Conservation (phyloP, 2,888 invertebrate genomes). For the Drosophila diplacantha region DNA sequence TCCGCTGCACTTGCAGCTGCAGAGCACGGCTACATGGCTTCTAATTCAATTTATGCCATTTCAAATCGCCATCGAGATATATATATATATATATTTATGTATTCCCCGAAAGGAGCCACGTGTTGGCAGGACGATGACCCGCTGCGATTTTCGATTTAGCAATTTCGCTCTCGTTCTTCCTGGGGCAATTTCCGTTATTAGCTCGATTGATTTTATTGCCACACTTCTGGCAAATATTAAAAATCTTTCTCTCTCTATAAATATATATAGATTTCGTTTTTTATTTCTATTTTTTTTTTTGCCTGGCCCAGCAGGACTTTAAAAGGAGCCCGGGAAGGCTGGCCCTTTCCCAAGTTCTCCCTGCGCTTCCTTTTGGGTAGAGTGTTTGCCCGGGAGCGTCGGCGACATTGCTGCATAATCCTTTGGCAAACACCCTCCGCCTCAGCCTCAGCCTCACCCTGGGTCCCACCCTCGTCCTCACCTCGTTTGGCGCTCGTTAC, state of each 20-base stretch:
- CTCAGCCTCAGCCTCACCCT: background rate
- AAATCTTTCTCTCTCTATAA: slow-evolving; percentile 16
- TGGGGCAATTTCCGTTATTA: slow-evolving; percentile 67
- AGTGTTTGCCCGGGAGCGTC: slow-evolving; percentile 30
- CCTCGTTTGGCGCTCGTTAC: slow-evolving; percentile 11
- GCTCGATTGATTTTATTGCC: slow-evolving; percentile 69
- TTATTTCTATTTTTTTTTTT: background rate
- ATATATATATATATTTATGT: background rate
- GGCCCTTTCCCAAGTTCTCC: slow-evolving; percentile 15
- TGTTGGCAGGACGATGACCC: slow-evolving; percentile 56
- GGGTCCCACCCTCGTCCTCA: slow-evolving; percentile 8
- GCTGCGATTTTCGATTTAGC: slow-evolving; percentile 47
- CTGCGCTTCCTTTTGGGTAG: slow-evolving; percentile 2
- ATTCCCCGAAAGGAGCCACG: slow-evolving; percentile 39
- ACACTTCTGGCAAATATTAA: slow-evolving; percentile 35
- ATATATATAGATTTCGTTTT: background rate
- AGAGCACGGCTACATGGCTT: slow-evolving; percentile 30
- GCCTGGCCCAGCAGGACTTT: slow-evolving; percentile 38
- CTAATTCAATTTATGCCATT: slow-evolving; percentile 66
- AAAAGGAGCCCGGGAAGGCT: background rate
- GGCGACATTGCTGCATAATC: slow-evolving; percentile 45
- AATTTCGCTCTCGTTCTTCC: slow-evolving; percentile 32
- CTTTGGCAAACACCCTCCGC: slow-evolving; percentile 56
- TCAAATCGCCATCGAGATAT: slow-evolving; percentile 56
- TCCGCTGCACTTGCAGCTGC: slow-evolving; percentile 63